Evolutionary conservation across 1,140 invertebrate species (phyloP).

Genomic region (Heterodera carotae): DNA sequence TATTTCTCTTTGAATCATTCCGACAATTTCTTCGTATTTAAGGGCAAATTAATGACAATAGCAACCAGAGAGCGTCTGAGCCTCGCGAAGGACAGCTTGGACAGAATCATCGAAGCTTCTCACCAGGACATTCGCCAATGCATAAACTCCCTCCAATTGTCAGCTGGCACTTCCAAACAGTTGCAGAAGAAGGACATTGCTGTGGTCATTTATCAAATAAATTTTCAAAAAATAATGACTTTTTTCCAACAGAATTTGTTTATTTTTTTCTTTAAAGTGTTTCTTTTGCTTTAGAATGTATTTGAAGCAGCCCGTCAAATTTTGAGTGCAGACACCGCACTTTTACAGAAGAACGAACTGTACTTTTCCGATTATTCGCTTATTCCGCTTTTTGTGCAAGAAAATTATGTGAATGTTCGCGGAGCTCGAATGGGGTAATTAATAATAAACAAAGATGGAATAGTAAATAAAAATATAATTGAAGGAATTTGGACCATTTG

Average conservation of each 20-base stretch:
- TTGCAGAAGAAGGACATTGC: conserved; percentile 52
- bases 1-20: neutral
- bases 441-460: conserved; percentile 21
- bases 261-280: conserved; percentile 30
- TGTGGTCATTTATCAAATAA: conserved; percentile 31
- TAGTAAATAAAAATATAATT: conserved; percentile 38
- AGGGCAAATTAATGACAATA: conserved; percentile 81
- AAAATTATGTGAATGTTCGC: conserved; percentile 80
- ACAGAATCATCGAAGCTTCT: conserved; percentile 81
- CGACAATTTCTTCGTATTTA: conserved; percentile 21
- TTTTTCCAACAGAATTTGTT: conserved; percentile 6
- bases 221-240: neutral
- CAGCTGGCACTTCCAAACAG: conserved; percentile 26
- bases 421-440: conserved; percentile 36
- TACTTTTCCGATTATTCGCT: conserved; percentile 98
- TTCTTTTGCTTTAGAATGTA: too few relatives aligned
- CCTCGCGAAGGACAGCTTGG: conserved; percentile 76
- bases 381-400: conserved; percentile 91
- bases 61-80: conserved; percentile 89
- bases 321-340: conserved; percentile 75
- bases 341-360: conserved; percentile 79
- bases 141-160: conserved; percentile 71
- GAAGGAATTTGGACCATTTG: conserved; percentile 68
- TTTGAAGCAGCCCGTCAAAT: conserved; percentile 91
- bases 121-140: conserved; percentile 92